Conservation (phyloP, 2,888 invertebrate genomes). For the Andrena camellia region DNA sequence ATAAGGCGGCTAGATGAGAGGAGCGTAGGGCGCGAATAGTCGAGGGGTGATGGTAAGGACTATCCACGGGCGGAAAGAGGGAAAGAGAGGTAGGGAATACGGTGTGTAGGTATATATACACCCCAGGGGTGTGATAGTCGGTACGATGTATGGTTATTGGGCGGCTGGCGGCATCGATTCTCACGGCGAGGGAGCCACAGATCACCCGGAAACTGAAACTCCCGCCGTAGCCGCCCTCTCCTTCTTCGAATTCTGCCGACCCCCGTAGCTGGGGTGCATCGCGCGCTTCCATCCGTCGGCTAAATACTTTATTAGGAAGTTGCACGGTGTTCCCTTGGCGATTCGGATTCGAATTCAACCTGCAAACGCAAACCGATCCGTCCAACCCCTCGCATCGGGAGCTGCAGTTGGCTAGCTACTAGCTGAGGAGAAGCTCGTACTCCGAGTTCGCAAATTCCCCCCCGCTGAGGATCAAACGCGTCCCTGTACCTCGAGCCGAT, state of each 20-base stretch:
- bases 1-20: constrained; percentile 77
- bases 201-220: constrained; percentile 84
- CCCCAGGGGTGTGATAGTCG: constrained; percentile 83
- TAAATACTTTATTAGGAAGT: constrained; percentile 84
- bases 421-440: neutral
- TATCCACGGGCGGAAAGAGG: constrained; percentile 29
- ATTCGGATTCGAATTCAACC: constrained; percentile 60
- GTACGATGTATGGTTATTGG: constrained; percentile 85
- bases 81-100: constrained; percentile 49
- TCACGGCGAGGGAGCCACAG: constrained; percentile 84
- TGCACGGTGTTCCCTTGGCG: constrained; percentile 74
- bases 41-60: constrained; percentile 33
- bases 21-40: constrained; percentile 19
- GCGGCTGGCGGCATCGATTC: constrained; percentile 85
- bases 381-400: neutral
- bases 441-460: neutral
- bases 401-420: neutral
- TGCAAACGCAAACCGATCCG: constrained; percentile 45
- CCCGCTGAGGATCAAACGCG: constrained; percentile 1
- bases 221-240: constrained; percentile 68
- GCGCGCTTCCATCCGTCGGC: constrained; percentile 63
- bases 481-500: neutral
- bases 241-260: constrained; percentile 37
- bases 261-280: constrained; percentile 26
- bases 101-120: constrained; percentile 69